phyloP scores from a whole-genome alignment of 1,140 invertebrate genomes.

The Drosophila sp. region DNA sequence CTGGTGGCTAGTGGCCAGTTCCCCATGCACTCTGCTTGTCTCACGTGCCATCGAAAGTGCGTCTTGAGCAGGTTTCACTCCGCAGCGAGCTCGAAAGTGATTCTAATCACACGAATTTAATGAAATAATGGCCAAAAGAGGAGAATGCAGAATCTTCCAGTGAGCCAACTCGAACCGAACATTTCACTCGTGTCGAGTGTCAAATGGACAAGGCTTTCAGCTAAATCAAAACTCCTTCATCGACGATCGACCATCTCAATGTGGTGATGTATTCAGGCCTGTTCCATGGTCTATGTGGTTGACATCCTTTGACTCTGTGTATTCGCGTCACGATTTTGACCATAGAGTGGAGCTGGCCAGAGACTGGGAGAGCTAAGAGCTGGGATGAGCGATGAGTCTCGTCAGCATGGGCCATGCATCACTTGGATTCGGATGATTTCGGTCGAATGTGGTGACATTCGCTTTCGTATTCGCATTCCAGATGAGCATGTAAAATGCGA shows the following conservation, averaged over 20 bases:
- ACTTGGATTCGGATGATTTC: constrained; percentile 39
- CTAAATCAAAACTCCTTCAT: constrained; percentile 56
- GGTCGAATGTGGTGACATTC: constrained; percentile 36
- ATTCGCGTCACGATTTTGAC: constrained; percentile 73
- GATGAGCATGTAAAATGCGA: constrained; percentile 31
- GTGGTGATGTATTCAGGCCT: not conserved
- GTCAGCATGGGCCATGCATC: constrained; percentile 41
- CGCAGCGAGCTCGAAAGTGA: constrained; percentile 67
- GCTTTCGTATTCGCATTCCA: constrained; percentile 39
- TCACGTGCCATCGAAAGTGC: constrained; percentile 78
- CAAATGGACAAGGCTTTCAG: constrained; percentile 47
- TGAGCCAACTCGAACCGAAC: constrained; percentile 23
- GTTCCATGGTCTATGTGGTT: constrained; percentile 27
- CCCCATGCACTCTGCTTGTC: constrained; percentile 56
- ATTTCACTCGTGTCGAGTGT: constrained; percentile 66
- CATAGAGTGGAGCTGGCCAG: constrained; percentile 32
- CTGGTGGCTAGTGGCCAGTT: constrained; percentile 26
- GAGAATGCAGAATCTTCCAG: constrained; percentile 48
- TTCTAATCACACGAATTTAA: constrained; percentile 73
- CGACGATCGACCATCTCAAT: constrained; percentile 35
- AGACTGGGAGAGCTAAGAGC: not conserved
- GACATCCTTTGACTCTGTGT: constrained; percentile 53
- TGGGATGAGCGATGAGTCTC: constrained; percentile 50
- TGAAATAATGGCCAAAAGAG: constrained; percentile 62
- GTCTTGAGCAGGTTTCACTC: constrained; percentile 62